Conservation (phyloP, 2,888 invertebrate species). For the Melanostoma mellinum region DNA sequence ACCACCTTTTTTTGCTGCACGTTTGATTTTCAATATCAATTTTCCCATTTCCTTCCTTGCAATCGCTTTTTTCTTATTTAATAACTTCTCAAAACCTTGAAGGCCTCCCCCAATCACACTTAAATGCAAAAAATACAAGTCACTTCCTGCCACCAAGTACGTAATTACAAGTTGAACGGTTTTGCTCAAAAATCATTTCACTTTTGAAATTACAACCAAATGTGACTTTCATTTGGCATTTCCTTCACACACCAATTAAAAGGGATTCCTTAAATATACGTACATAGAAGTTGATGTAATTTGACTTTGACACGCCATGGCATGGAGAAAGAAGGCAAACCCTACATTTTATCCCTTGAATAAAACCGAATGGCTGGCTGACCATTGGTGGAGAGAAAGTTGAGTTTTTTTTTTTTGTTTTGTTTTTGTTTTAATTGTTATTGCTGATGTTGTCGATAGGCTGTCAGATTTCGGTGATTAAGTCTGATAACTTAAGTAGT, state of each 20-base stretch:
- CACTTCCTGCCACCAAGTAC: conserved; percentile 46
- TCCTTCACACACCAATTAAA: conserved; percentile 54
- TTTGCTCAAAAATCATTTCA: conserved; percentile 42
- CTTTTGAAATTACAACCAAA: conserved; percentile 42
- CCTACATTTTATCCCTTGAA: conserved; percentile 4
- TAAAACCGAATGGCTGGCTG: conserved; percentile 3
- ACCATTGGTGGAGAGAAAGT: conserved; percentile 29
- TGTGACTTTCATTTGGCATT: conserved; percentile 54
- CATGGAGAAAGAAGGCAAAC: conserved; percentile 23
- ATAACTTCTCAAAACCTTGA: background rate
- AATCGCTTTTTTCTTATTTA: too few relatives aligned
- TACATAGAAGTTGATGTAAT: conserved; percentile 33
- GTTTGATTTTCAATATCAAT: too few relatives aligned
- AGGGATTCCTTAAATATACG: conserved; percentile 18
- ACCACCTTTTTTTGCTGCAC: too few relatives aligned
- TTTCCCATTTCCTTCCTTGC: too few relatives aligned
- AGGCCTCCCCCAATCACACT: conserved; percentile 19
- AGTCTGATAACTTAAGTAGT: conserved; percentile 34
- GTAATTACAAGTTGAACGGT: conserved; percentile 34
- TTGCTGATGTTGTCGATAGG: conserved; percentile 41
- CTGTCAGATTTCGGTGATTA: conserved; percentile 40
- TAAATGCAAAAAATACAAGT: conserved; percentile 19
- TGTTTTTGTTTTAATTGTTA: conserved; percentile 41
- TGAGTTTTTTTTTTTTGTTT: conserved; percentile 31
- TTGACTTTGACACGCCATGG: conserved; percentile 47